phyloP scores from a whole-genome alignment of 2,113 vertebrate genomes.

The Thalassarche chlororhynchos region DNA sequence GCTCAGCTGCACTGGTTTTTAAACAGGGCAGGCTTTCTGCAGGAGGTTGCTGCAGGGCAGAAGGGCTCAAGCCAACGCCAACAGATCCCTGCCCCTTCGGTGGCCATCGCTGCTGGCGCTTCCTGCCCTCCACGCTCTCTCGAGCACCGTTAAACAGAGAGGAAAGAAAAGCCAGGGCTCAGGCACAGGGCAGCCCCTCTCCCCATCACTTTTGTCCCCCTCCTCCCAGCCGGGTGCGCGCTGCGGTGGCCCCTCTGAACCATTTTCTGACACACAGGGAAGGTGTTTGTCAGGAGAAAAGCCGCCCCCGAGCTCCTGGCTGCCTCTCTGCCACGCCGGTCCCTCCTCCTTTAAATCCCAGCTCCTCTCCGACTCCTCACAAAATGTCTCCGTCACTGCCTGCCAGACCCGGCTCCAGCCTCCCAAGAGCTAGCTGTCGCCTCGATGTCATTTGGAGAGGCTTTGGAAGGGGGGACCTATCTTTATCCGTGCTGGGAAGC shows the following conservation, averaged over 20 bases:
- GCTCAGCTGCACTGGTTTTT: background rate
- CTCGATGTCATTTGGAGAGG: background rate
- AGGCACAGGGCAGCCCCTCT: background rate
- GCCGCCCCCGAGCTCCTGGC: background rate
- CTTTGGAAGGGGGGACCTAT: background rate
- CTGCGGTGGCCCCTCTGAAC: background rate
- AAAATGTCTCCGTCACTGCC: background rate
- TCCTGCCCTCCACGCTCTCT: background rate
- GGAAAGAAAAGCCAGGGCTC: background rate
- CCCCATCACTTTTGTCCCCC: background rate
- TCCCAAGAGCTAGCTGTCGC: background rate
- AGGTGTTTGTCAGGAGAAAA: background rate
- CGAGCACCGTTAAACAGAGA: background rate
- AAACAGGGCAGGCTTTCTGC: background rate
- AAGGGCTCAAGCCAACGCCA: background rate
- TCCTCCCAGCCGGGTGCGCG: accelerated
- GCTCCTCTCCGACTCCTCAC: background rate
- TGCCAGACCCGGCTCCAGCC: background rate
- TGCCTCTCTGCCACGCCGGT: background rate
- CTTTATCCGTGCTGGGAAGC: background rate
- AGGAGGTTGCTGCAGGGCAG: background rate
- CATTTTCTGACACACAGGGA: background rate
- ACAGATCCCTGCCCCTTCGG: background rate
- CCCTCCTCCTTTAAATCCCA: background rate
- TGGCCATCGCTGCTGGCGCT: background rate